Percentiles rank a stretch among this genome's conserved stretches.
Conservation (phyloP, 2,888 invertebrate genomes). For the Caenorhabditis auriculariae region DNA sequence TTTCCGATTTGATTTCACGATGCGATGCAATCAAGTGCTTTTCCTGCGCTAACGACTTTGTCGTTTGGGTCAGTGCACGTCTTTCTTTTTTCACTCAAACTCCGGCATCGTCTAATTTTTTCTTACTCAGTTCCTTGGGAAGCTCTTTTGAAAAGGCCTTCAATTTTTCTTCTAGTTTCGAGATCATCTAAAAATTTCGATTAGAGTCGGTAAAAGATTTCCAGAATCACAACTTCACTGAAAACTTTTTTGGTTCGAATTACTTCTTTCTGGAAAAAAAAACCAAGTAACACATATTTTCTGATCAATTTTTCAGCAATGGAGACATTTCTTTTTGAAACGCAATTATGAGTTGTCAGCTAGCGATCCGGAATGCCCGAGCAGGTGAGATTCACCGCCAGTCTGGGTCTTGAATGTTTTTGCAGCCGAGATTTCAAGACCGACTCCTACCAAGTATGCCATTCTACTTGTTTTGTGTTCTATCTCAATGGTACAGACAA, state of each 20-base stretch:
- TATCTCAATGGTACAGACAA: conserved; percentile 55
- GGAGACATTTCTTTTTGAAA: conserved; percentile 58
- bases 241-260: too few relatives aligned
- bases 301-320: conserved; percentile 55
- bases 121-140: too few relatives aligned
- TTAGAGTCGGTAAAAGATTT: too few relatives aligned
- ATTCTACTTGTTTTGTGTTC: conserved; percentile 53
- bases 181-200: not conserved
- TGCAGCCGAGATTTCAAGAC: conserved; percentile 33
- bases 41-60: conserved; percentile 58
- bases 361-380: conserved; percentile 46
- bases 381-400: conserved; percentile 12
- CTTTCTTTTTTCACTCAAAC: too few relatives aligned
- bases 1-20: not conserved
- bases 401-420: not conserved
- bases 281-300: too few relatives aligned
- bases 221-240: too few relatives aligned
- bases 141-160: not conserved
- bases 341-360: conserved; percentile 52
- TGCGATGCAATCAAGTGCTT: conserved; percentile 45
- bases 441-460: conserved; percentile 38
- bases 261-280: not conserved
- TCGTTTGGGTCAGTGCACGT: conserved; percentile 55
- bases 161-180: not conserved
- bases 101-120: too few relatives aligned